phyloP scores from a whole-genome alignment of 2,113 vertebrate genomes.

The Cromileptes altivelis region DNA sequence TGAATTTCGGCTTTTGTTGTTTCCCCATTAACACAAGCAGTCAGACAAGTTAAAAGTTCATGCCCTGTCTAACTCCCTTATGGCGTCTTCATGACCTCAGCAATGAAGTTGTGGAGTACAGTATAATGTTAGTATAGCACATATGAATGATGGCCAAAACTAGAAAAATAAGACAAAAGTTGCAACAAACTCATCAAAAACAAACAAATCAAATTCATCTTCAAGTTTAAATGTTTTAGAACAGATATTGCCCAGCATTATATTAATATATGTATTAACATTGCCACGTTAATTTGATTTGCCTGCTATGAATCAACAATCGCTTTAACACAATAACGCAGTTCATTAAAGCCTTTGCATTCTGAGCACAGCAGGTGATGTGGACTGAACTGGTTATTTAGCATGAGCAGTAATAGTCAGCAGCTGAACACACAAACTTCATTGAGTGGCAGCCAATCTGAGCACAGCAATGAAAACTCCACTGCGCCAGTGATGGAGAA shows the following conservation, averaged over 20 bases:
- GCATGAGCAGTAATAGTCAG: not conserved
- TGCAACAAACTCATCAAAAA: not conserved
- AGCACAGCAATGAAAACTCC: not conserved
- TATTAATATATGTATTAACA: not conserved
- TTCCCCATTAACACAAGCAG: too few species aligned
- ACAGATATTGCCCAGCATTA: not conserved
- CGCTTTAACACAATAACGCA: not conserved
- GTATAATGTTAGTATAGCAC: too few species aligned
- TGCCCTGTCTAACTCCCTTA: too few species aligned
- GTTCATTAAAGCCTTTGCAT: not conserved
- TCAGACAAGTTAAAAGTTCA: too few species aligned
- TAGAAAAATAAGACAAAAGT: not conserved
- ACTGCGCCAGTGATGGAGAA: not conserved
- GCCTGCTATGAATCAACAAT: not conserved
- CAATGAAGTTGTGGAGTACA: too few species aligned
- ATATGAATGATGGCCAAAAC: not conserved
- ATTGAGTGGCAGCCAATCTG: not conserved
- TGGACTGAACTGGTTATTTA: conserved; percentile 21
- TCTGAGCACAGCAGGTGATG: not conserved
- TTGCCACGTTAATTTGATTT: not conserved
- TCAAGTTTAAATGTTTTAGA: not conserved
- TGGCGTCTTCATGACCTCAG: too few species aligned
- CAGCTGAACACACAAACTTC: not conserved
- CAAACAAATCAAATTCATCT: not conserved
- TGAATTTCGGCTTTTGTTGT: too few species aligned